Conservation (phyloP, 1,140 invertebrate genomes). For the Gryllus bimaculatus region DNA sequence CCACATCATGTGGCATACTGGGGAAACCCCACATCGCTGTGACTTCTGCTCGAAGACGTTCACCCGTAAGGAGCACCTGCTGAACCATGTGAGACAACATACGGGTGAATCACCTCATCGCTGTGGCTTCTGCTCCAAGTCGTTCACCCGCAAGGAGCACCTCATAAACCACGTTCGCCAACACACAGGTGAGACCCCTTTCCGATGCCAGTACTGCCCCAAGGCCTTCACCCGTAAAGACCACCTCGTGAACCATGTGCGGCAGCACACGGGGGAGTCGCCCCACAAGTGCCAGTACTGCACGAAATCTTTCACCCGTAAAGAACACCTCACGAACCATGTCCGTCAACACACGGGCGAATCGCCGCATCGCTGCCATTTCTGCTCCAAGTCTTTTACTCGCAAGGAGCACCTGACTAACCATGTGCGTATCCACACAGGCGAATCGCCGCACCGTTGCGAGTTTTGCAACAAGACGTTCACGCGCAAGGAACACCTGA, state of each 20-base stretch:
- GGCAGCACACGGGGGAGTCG: slow-evolving; percentile 61
- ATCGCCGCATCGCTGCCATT: slow-evolving; percentile 50
- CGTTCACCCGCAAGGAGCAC: slow-evolving; percentile 76
- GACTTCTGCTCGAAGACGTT: slow-evolving; percentile 63
- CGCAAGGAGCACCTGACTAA: slow-evolving; percentile 85
- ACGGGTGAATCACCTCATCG: slow-evolving; percentile 35
- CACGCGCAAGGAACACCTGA: slow-evolving; percentile 70
- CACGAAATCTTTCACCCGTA: slow-evolving; percentile 54
- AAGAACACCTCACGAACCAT: slow-evolving; percentile 55
- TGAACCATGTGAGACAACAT: slow-evolving; percentile 66
- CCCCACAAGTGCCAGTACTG: slow-evolving; percentile 42
- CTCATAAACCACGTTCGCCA: slow-evolving; percentile 61
- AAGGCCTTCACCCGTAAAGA: slow-evolving; percentile 76
- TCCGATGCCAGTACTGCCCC: slow-evolving; percentile 68
- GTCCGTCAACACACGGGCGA: slow-evolving; percentile 64
- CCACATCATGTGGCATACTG: slow-evolving; percentile 75
- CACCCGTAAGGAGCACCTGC: slow-evolving; percentile 64
- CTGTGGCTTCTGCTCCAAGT: slow-evolving; percentile 46
- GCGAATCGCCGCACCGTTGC: slow-evolving; percentile 73
- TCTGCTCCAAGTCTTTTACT: slow-evolving; percentile 68
- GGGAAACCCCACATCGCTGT: slow-evolving; percentile 32
- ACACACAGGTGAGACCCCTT: slow-evolving; percentile 68
- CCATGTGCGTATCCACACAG: slow-evolving; percentile 68
- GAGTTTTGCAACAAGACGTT: slow-evolving; percentile 73
- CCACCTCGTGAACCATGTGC: slow-evolving; percentile 67